phyloP scores from a whole-genome alignment of 2,113 vertebrate genomes.

The Recurvirostra avosetta region DNA sequence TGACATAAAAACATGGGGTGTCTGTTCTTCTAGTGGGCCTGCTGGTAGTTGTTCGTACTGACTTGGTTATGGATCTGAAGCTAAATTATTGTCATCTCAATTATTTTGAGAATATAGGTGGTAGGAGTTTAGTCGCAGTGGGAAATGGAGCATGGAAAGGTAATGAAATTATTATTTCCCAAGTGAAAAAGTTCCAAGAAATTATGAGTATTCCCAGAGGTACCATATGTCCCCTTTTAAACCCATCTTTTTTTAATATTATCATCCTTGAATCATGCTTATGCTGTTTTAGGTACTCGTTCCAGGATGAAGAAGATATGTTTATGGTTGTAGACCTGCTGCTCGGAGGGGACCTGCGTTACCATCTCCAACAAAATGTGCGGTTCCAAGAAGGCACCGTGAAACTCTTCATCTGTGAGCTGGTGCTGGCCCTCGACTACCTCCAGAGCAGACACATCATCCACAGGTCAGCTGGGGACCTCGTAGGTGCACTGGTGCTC shows the following conservation, averaged over 20 bases:
- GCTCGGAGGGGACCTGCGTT: slow-evolving; percentile 93
- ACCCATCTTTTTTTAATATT: neutral
- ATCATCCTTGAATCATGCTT: neutral
- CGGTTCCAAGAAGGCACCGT: slow-evolving; percentile 89
- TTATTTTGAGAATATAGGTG: neutral
- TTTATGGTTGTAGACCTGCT: slow-evolving; percentile 99
- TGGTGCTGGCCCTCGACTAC: slow-evolving; percentile 91
- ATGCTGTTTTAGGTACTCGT: slow-evolving; percentile 85
- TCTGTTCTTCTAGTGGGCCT: neutral
- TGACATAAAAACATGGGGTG: neutral
- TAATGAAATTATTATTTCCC: neutral
- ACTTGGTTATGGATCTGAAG: neutral
- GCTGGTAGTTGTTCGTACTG: neutral
- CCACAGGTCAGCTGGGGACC: slow-evolving; percentile 83
- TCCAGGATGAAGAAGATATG: slow-evolving; percentile 99
- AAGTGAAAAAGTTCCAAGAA: neutral
- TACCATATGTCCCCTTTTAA: neutral
- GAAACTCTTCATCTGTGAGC: slow-evolving; percentile 91
- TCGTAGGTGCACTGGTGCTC: neutral
- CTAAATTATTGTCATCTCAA: no score
- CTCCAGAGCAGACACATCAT: slow-evolving; percentile 88
- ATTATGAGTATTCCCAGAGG: neutral
- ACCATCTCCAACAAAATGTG: slow-evolving; percentile 95
- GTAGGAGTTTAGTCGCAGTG: neutral
- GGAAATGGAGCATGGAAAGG: neutral